Base-by-base conservation (phyloP, 2,113 vertebrate species). In the Cheirogaleus medius region DNA sequence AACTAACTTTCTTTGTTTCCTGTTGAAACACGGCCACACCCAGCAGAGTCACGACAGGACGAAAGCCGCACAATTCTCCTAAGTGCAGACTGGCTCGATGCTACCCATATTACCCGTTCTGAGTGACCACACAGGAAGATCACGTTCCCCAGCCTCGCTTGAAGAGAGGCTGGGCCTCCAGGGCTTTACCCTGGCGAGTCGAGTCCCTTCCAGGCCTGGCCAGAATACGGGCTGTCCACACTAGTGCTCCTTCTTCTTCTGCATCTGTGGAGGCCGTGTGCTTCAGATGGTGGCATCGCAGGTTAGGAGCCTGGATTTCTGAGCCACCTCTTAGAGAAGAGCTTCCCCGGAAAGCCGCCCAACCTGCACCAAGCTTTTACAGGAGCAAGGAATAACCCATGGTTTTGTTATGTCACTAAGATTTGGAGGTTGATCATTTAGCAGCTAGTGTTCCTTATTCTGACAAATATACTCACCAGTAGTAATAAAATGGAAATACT, bases 221-320 rank as follows among this genome's bases (percentile, higher is more conserved):
- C 27, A 66, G 56, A 54, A 82, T 74, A 23, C 32, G 25, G 56
- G 11, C 27, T 47, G 47, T 52, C 25, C 18, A 73, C 25, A 8
- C 44, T n/a, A 47, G 47, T 3, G 18, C 42, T n/a, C 23, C 4
- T 32, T 25, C 52, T 74, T 10, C 60, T 27, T 58, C 34, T 39
- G 39, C 27, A 13, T 47, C 29, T 11, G 2, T 0, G 1, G 18
- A 81, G 60, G 68, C 11, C 87, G 6, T 0, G 0, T 13, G 7
- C 32, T 37, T 66, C 27, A 80, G 68, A 37, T 2, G 6, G 32
- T 2, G 0, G 25, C n/a, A 90, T 25, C 37, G 32, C 6, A 5
- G 11, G 4, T 27, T 17, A 69, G 49, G 25, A 13, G 11, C 17
- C 42, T 20, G 23, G 9, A 68, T 52, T 82, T 83, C 68, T 9